Percentiles rank a stretch among this genome's conserved stretches.
Conservation (phyloP, 2,888 invertebrate species). For the Eupithecia tripunctaria region DNA sequence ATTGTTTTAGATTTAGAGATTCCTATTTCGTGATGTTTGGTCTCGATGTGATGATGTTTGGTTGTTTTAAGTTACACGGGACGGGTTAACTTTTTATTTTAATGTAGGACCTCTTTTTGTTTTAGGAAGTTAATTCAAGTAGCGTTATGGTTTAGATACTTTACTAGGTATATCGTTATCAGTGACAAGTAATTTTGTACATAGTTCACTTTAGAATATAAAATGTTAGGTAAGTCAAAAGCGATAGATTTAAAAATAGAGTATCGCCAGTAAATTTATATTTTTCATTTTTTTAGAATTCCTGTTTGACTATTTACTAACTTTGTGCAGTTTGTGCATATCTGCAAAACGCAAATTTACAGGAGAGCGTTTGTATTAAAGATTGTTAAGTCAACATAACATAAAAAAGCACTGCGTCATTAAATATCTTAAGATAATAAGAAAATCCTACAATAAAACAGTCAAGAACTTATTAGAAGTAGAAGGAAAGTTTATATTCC, state of each 20-base stretch:
- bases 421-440: too few species aligned
- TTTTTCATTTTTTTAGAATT: too few species aligned
- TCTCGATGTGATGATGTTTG: conserved; percentile 39
- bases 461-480: background rate
- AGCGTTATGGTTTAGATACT: background rate
- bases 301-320: too few species aligned
- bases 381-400: too few species aligned
- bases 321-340: too few species aligned
- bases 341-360: too few species aligned
- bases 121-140: background rate
- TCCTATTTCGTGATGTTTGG: conserved; percentile 50
- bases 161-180: background rate
- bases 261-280: too few species aligned
- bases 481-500: background rate
- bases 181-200: background rate
- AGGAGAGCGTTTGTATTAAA: too few species aligned
- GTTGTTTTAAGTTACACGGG: conserved; percentile 39
- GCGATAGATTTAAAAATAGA: too few species aligned
- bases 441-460: too few species aligned
- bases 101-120: background rate
- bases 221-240: too few species aligned
- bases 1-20: conserved; percentile 45
- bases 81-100: background rate
- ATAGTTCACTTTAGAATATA: background rate
- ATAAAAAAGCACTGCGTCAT: too few species aligned